phyloP scores from a whole-genome alignment of 2,113 vertebrate species.

The Hyla sarda region DNA sequence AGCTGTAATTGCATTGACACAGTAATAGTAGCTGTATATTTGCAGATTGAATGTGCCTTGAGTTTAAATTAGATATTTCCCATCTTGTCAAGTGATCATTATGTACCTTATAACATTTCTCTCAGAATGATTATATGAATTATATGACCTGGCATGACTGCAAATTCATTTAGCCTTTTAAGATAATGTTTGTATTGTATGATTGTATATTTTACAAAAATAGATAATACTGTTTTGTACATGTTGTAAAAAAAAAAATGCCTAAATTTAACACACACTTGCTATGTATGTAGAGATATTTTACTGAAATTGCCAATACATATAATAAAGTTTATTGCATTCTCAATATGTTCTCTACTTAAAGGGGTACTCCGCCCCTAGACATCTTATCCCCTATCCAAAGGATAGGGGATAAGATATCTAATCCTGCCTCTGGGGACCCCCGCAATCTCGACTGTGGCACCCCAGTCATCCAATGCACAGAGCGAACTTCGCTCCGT shows the following conservation, averaged over 20 bases:
- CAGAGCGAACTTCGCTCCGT: too few species aligned
- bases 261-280: background rate
- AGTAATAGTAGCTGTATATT: conserved; percentile 43
- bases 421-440: too few species aligned
- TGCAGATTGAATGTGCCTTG: conserved; percentile 32
- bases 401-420: too few species aligned
- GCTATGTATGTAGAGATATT: background rate
- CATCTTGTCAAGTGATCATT: conserved; percentile 16
- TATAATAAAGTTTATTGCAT: too few species aligned
- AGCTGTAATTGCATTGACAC: conserved; percentile 43
- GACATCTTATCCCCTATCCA: too few species aligned
- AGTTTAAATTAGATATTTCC: conserved; percentile 34
- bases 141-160: background rate
- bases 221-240: background rate
- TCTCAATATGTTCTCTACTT: too few species aligned
- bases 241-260: background rate
- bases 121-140: background rate
- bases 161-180: background rate
- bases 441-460: too few species aligned
- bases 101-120: conserved; percentile 20
- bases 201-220: background rate
- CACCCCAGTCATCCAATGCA: too few species aligned
- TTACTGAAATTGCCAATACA: too few species aligned
- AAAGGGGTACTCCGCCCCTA: too few species aligned
- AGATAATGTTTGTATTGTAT: too few species aligned